A percentile compares a stretch with the other conserved stretches of the same genome.
phyloP scores from a whole-genome alignment of 1,140 invertebrate genomes.

The Cydia strobilella region DNA sequence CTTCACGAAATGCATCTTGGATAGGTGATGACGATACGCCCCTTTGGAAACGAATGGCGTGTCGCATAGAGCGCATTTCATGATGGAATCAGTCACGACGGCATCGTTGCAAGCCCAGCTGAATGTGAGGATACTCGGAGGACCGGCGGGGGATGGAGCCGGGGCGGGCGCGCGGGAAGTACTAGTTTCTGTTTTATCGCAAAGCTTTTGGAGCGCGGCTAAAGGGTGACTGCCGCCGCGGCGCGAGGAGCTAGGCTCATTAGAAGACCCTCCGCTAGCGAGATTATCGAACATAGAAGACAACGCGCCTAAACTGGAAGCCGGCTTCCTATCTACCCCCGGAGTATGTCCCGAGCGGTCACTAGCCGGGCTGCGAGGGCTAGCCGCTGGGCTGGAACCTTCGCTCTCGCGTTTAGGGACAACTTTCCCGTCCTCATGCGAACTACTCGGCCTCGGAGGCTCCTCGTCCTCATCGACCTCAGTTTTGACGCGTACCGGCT shows the following conservation, averaged over 20 bases:
- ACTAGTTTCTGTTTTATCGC: slow-evolving; percentile 95
- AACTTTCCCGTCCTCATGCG: slow-evolving; percentile 72
- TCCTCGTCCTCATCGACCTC: slow-evolving; percentile 81
- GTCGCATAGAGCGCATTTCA: slow-evolving; percentile 98
- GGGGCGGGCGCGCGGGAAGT: slow-evolving; percentile 69
- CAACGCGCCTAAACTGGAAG: slow-evolving; percentile 88
- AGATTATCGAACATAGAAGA: slow-evolving; percentile 95
- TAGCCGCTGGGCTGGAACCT: slow-evolving; percentile 79
- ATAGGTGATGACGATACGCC: slow-evolving; percentile 97
- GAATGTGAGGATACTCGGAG: slow-evolving; percentile 92
- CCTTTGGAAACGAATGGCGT: slow-evolving; percentile 98
- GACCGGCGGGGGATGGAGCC: slow-evolving; percentile 81
- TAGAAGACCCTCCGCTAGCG: slow-evolving; percentile 81
- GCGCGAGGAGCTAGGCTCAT: slow-evolving; percentile 80
- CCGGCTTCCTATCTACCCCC: slow-evolving; percentile 84
- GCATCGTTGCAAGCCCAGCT: slow-evolving; percentile 97
- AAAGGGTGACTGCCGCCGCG: slow-evolving; percentile 90
- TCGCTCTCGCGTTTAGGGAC: slow-evolving; percentile 68
- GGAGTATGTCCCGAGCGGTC: slow-evolving; percentile 87
- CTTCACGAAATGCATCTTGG: slow-evolving; percentile 98
- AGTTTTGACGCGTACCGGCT: slow-evolving; percentile 79
- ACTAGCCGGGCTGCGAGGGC: slow-evolving; percentile 86
- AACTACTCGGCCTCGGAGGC: slow-evolving; percentile 78
- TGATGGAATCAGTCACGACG: slow-evolving; percentile 92
- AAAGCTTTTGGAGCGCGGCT: slow-evolving; percentile 95